phyloP scores from a whole-genome alignment of 1,140 invertebrate species.

The Drosophila repletoides region DNA sequence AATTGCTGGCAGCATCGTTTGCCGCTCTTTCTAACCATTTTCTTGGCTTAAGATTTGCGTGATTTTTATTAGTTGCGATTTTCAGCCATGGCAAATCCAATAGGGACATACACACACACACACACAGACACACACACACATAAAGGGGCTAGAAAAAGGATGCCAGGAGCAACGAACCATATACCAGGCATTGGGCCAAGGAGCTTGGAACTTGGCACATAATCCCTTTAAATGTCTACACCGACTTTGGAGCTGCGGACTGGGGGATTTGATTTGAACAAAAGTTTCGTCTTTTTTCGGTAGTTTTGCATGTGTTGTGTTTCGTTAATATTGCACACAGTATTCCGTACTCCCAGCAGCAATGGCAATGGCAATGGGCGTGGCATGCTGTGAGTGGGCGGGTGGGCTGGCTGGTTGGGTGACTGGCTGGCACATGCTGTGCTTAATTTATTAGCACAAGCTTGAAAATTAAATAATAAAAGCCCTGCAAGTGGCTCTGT shows the following conservation, averaged over 20 bases:
- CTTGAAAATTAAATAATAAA: constrained; percentile 75
- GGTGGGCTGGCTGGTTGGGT: constrained; percentile 23
- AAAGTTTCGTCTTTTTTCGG: constrained; percentile 46
- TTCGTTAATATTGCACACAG: constrained; percentile 39
- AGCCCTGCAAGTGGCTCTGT: constrained; percentile 59
- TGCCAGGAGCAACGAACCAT: constrained; percentile 21
- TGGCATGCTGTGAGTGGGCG: constrained; percentile 18
- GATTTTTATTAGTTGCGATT: constrained; percentile 75
- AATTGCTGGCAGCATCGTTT: constrained; percentile 48
- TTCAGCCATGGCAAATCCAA: constrained; percentile 62
- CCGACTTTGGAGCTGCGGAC: neutral
- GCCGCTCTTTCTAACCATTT: constrained; percentile 35
- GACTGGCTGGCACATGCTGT: constrained; percentile 45
- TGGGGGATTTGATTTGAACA: constrained; percentile 32
- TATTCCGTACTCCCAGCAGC: too few species aligned
- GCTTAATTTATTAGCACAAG: constrained; percentile 71
- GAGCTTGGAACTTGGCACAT: constrained; percentile 56
- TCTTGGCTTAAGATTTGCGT: constrained; percentile 57
- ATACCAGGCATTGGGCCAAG: constrained; percentile 40
- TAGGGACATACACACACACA: constrained; percentile 18
- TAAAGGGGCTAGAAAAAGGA: neutral
- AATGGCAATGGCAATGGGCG: constrained; percentile 27
- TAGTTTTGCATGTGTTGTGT: constrained; percentile 58
- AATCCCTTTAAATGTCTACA: constrained; percentile 48
- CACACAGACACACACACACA: constrained; percentile 10